Evolutionary conservation across 2,797 vertebrate genomes (phyloP).

Genomic region (Gadopsis bispinosus): DNA sequence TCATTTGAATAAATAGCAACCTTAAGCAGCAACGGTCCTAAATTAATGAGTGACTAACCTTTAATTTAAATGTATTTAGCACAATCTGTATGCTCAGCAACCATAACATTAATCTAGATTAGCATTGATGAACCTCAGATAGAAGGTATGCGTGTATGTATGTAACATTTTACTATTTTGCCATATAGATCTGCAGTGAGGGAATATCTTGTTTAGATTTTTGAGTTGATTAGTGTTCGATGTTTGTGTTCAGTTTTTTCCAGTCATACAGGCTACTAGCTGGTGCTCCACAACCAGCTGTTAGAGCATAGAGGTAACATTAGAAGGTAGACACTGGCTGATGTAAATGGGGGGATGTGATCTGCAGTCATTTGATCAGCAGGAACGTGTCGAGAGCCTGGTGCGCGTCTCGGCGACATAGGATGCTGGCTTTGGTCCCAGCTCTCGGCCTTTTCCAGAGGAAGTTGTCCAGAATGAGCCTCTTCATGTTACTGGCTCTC

Average conservation of each 20-base stretch:
- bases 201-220: not conserved
- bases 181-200: not conserved
- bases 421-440: conserved; percentile 47
- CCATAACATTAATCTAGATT: conserved; percentile 1
- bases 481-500: conserved; percentile 64
- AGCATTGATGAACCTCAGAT: not conserved
- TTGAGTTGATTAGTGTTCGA: not conserved
- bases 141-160: not conserved
- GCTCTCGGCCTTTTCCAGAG: conserved; percentile 52
- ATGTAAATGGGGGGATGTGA: not conserved
- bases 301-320: conserved; percentile 8
- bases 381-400: conserved; percentile 19
- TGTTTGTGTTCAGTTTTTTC: not conserved
- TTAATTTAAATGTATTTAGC: conserved; percentile 29
- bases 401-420: conserved; percentile 32
- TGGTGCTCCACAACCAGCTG: not conserved
- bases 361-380: conserved; percentile 26
- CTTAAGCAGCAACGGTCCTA: conserved; percentile 14
- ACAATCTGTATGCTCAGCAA: not conserved
- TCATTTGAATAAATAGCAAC: conserved; percentile 34
- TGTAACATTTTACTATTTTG: not conserved
- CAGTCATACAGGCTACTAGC: not conserved
- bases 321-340: not conserved
- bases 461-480: conserved; percentile 63
- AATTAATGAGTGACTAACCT: conserved; percentile 30